Evolutionary conservation across 2,113 vertebrate genomes (phyloP).

Genomic region (Leucoraja erinaceus): DNA sequence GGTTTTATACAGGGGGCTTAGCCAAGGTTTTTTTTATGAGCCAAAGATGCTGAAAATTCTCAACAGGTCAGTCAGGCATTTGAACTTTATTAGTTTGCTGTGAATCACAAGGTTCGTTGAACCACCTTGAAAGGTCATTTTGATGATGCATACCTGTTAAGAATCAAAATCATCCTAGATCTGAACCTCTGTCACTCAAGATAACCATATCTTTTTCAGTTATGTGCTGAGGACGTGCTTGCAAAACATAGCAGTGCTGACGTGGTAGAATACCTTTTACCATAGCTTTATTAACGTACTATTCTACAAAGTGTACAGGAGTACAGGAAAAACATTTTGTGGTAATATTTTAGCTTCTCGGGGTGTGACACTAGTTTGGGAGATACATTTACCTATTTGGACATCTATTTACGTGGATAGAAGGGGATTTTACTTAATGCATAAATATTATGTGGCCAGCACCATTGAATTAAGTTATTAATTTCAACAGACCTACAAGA

Average conservation of each 20-base stretch:
- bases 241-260: background rate
- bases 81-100: background rate
- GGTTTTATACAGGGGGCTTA: too few species aligned
- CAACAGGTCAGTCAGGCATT: background rate
- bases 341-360: background rate
- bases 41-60: too few species aligned
- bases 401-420: background rate
- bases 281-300: background rate
- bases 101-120: too few species aligned
- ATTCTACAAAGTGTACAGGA: background rate
- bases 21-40: too few species aligned
- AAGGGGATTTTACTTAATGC: background rate
- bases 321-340: background rate
- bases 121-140: too few species aligned
- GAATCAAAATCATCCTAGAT: background rate
- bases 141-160: background rate
- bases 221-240: background rate
- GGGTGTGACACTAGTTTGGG: background rate
- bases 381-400: background rate
- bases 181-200: background rate
- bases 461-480: constrained; percentile 28
- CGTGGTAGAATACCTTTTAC: background rate
- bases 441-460: background rate
- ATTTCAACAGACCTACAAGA: background rate
- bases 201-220: background rate